Evolutionary conservation across 2,113 vertebrate species (phyloP).

Genomic region (Gobius niger): DNA sequence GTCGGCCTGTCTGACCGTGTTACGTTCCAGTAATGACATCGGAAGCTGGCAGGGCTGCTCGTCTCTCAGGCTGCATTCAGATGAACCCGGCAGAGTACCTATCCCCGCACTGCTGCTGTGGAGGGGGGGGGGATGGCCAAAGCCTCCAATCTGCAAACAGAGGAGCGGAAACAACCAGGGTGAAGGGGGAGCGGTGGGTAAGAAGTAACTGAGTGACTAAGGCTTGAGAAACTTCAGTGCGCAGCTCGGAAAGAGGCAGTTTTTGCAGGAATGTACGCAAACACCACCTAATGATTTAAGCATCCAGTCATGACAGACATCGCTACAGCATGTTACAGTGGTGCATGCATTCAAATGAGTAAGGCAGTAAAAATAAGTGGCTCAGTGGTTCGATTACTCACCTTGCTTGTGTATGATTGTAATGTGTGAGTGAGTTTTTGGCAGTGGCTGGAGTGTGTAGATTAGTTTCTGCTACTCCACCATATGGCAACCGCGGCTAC

Average conservation of each 20-base stretch:
- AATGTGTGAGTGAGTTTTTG: no score
- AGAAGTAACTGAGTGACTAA: constrained; percentile 9
- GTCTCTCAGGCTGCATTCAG: constrained; percentile 60
- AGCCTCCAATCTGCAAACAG: constrained; percentile 38
- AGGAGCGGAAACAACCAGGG: constrained; percentile 10
- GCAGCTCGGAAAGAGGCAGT: background rate
- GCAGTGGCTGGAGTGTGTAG: no score
- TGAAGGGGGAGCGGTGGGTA: constrained; percentile 8
- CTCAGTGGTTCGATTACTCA: no score
- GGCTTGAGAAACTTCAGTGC: background rate
- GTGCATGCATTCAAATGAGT: background rate
- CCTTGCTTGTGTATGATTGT: no score
- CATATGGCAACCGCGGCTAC: no score
- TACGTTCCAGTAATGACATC: constrained; percentile 65
- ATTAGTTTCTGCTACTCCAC: no score
- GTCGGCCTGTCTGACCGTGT: constrained; percentile 52
- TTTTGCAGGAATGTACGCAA: background rate
- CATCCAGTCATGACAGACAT: background rate
- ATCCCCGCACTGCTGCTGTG: constrained; percentile 12
- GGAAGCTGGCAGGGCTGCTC: constrained; percentile 61
- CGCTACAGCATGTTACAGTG: background rate
- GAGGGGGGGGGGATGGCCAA: background rate
- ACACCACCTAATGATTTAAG: background rate
- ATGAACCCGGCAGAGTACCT: constrained; percentile 36
- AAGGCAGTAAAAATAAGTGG: background rate